Percentiles rank a stretch among this genome's conserved stretches.
Evolutionary conservation across 30 jellyfish, hydroid and myxozoan genomes (phyloP).

Genomic region (Catostylus mosaicus): DNA sequence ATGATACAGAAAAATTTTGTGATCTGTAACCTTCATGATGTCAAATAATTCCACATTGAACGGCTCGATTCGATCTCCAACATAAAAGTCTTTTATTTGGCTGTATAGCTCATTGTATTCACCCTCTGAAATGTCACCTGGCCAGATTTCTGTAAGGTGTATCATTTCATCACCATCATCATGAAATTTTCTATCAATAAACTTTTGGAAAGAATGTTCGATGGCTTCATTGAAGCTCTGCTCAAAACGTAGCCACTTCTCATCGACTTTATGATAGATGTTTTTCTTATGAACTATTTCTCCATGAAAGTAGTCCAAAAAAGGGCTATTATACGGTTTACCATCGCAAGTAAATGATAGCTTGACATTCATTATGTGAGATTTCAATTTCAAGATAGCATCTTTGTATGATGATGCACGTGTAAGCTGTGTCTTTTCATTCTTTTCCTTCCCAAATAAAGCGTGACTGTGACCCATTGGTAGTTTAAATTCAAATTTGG

Average conservation of each 20-base stretch:
- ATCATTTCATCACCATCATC: neutral
- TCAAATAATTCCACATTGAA: neutral
- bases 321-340: neutral
- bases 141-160: neutral
- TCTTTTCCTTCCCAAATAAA: neutral
- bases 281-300: neutral
- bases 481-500: no score
- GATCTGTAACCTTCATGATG: neutral
- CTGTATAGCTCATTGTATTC: neutral
- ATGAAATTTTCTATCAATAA: neutral
- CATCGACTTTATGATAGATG: constrained; percentile 3
- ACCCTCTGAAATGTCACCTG: neutral
- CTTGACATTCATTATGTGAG: neutral
- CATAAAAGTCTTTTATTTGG: neutral
- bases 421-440: neutral
- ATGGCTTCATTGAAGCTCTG: neutral
- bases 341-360: neutral
- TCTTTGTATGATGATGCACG: neutral
- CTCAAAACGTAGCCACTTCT: neutral
- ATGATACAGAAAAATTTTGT: neutral
- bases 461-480: neutral
- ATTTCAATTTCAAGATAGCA: neutral
- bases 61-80: constrained; percentile 2
- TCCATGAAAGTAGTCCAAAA: neutral
- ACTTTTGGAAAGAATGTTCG: neutral